Conservation (phyloP, 2,888 invertebrate genomes). For the Escarpia spicata region DNA sequence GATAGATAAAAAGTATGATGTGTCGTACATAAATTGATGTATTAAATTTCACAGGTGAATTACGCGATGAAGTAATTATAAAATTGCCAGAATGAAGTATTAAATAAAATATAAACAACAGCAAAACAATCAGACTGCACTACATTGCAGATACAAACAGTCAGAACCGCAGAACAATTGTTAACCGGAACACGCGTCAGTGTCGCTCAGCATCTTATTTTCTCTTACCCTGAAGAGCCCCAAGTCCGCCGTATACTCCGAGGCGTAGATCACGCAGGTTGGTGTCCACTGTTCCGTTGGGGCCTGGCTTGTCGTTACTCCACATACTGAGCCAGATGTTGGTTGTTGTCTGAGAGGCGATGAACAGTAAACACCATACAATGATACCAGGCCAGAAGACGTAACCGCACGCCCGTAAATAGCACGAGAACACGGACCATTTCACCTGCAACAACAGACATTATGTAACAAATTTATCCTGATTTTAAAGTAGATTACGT, state of each 20-base stretch:
- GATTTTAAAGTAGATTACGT: too few relatives aligned
- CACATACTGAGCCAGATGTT: slow-evolving; percentile 52
- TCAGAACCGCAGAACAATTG: background rate
- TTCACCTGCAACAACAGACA: slow-evolving; percentile 51
- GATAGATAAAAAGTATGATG: too few relatives aligned
- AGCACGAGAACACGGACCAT: slow-evolving; percentile 55
- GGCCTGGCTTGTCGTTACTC: slow-evolving; percentile 43
- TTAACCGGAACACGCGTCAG: background rate
- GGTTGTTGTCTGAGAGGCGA: slow-evolving; percentile 30
- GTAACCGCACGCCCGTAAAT: slow-evolving; percentile 55
- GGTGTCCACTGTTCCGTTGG: slow-evolving; percentile 44
- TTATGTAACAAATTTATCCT: too few relatives aligned
- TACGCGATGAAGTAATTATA: background rate
- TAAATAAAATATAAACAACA: background rate
- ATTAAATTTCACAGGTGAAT: too few relatives aligned
- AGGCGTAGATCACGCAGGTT: slow-evolving; percentile 59
- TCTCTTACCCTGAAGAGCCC: slow-evolving; percentile 41
- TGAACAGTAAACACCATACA: slow-evolving; percentile 32
- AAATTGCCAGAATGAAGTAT: background rate
- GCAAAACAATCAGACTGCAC: background rate
- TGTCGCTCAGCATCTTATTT: background rate
- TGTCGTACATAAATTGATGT: too few relatives aligned
- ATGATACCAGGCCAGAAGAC: slow-evolving; percentile 47
- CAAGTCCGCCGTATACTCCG: slow-evolving; percentile 66
- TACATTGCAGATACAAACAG: background rate